These are phyloP conservation scores for Leptinotarsa haldemani DNA, from an alignment of 2,888 invertebrate genomes.

Conservation along the genomic window DNA sequence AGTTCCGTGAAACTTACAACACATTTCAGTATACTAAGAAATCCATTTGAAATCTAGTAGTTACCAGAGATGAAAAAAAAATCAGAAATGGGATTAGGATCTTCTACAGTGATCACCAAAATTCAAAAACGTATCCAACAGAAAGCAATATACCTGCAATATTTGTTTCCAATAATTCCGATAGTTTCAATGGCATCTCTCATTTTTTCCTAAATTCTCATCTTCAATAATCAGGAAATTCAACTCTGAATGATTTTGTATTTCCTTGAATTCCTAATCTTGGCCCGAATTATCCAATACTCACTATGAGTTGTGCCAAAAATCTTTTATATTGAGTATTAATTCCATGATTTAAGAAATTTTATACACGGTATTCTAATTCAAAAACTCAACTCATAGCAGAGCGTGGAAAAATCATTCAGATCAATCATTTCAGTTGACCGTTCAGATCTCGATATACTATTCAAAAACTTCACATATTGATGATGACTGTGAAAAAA, in stretches of 20 bases:
- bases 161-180: too few relatives aligned
- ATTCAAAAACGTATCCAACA: too few relatives aligned
- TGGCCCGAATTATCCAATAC: constrained; percentile 15
- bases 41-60: too few relatives aligned
- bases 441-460: neutral
- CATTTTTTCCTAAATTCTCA: too few relatives aligned
- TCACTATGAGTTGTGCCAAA: constrained; percentile 16
- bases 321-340: neutral
- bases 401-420: constrained; percentile 7
- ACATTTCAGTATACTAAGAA: too few relatives aligned
- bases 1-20: too few relatives aligned
- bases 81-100: too few relatives aligned
- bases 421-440: constrained; percentile 1
- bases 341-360: constrained; percentile 5
- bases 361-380: constrained; percentile 23
- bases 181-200: too few relatives aligned
- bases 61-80: too few relatives aligned
- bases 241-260: neutral
- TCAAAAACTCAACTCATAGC: constrained; percentile 20
- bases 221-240: neutral
- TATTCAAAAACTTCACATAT: neutral
- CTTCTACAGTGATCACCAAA: too few relatives aligned
- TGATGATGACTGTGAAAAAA: too few relatives aligned
- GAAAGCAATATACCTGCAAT: too few relatives aligned
- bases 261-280: neutral